Percentiles rank a stretch among this genome's conserved stretches.
phyloP scores from a whole-genome alignment of 2,888 invertebrate species.

The Empis stercorea region DNA sequence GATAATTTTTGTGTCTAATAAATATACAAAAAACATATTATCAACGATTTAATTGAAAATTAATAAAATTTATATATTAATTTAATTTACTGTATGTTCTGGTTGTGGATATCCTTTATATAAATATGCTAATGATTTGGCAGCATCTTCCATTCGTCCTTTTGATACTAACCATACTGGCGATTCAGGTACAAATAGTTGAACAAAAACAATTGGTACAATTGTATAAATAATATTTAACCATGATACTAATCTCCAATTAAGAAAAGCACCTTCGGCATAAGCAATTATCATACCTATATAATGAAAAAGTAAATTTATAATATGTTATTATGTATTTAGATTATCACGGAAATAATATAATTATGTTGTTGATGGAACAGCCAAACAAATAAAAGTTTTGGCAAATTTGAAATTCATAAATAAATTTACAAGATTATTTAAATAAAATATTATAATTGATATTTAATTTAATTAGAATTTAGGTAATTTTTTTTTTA shows the following conservation, averaged over 20 bases:
- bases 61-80: neutral
- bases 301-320: constrained; percentile 4
- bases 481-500: too few relatives aligned
- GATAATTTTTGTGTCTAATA: constrained; percentile 33
- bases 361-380: too few relatives aligned
- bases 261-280: constrained; percentile 40
- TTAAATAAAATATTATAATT: too few relatives aligned
- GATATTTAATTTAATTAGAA: too few relatives aligned
- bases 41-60: neutral
- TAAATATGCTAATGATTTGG: constrained; percentile 39
- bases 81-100: constrained; percentile 28
- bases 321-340: too few relatives aligned
- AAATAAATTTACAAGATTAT: too few relatives aligned
- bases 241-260: constrained; percentile 46
- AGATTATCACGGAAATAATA: too few relatives aligned
- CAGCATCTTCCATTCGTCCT: constrained; percentile 41
- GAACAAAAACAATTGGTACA: constrained; percentile 38
- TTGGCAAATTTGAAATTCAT: too few relatives aligned
- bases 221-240: constrained; percentile 40
- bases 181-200: constrained; percentile 43
- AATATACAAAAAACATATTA: neutral
- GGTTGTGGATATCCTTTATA: constrained; percentile 37
- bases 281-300: constrained; percentile 45
- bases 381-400: too few relatives aligned
- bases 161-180: constrained; percentile 46